Conservation (phyloP, 2,888 invertebrate genomes). For the Platycheirus albimanus region DNA sequence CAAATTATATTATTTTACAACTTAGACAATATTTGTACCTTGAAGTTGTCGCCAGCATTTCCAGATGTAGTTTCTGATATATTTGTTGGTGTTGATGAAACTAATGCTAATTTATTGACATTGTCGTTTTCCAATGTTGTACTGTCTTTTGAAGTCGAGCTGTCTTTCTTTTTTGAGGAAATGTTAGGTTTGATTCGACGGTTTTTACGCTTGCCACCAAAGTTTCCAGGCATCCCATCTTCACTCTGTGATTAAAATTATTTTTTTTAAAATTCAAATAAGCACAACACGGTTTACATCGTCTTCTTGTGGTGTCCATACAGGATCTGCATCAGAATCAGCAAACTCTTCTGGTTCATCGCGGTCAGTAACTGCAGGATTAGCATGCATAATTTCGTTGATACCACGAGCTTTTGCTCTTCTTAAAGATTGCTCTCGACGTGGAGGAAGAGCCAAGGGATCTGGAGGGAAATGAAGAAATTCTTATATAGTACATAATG, state of each 20-base stretch:
- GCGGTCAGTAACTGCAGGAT: conserved; percentile 77
- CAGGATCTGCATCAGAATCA: conserved; percentile 88
- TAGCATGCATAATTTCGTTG: conserved; percentile 83
- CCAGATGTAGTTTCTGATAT: conserved; percentile 45
- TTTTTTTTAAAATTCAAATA: conserved; percentile 14
- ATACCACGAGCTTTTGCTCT: conserved; percentile 87
- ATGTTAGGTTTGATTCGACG: conserved; percentile 34
- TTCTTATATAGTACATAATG: conserved; percentile 78
- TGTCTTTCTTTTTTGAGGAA: conserved; percentile 34
- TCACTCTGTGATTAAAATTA: conserved; percentile 54
- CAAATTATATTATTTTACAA: no score
- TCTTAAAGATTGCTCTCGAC: conserved; percentile 86
- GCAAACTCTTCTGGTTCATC: conserved; percentile 85
- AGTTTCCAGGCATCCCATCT: conserved; percentile 38
- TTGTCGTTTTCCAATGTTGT: conserved; percentile 27
- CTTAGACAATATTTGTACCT: conserved; percentile 77
- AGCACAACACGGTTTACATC: conserved; percentile 77
- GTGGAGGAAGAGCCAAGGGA: conserved; percentile 83
- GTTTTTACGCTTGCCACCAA: conserved; percentile 50
- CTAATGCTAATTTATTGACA: conserved; percentile 19
- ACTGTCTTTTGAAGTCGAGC: conserved; percentile 18
- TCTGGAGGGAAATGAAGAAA: conserved; percentile 79
- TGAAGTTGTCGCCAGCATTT: conserved; percentile 79
- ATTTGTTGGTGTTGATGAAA: conserved; percentile 47
- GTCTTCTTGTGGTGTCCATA: conserved; percentile 88